Base-by-base conservation (phyloP, 2,888 invertebrate species). In the Seira musarum region DNA sequence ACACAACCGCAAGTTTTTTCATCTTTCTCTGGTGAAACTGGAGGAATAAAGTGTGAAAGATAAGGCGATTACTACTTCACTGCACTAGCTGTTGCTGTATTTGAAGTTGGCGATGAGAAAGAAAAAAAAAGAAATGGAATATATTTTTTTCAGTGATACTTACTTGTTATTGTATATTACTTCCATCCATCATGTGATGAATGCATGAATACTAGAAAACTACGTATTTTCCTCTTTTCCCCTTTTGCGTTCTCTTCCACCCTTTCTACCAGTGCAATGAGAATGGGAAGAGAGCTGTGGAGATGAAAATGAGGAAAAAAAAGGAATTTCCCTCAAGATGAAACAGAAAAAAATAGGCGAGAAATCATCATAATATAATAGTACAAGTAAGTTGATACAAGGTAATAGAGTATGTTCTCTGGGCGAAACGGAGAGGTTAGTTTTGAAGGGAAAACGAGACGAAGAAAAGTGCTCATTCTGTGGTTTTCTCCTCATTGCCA, bases 1-100 rank as follows among this genome's bases (percentile, higher is more conserved):
- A 30, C 49, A 49, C 15, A 30, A n/a, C 49, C 49, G 15, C 49
- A 49, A 49, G 49, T 49, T 49, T 49, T 15, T 13, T 64, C 67
- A 10, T 22, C 13, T 73, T 40, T 60, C 57, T 35, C 40, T 24
- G 68, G 65, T 80, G 74, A 40, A 68, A 67, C 61, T 70, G 77
- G 75, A 75, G 82, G 76, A 82, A 84, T 80, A 83, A 84, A 84
- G 83, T 82, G 81, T 82, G 83, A 84, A 74, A 84, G 85, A 84
- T 84, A 85, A 85, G 85, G 75, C 82, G 84, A 85, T 85, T 85
- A 84, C 49, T 49, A 84, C 49, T 49, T 49, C 49, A 49, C 6
- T 30, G 66, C 75, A 82, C 81, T 81, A n/a, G 73, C 61, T 19
- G 3, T 15, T 64, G n/a, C 30, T 78, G 67, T 61, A 67, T 66